These are phyloP conservation scores for Oryzias curvinotus DNA, from an alignment of 2,113 vertebrate species.

Conservation along the genomic window DNA sequence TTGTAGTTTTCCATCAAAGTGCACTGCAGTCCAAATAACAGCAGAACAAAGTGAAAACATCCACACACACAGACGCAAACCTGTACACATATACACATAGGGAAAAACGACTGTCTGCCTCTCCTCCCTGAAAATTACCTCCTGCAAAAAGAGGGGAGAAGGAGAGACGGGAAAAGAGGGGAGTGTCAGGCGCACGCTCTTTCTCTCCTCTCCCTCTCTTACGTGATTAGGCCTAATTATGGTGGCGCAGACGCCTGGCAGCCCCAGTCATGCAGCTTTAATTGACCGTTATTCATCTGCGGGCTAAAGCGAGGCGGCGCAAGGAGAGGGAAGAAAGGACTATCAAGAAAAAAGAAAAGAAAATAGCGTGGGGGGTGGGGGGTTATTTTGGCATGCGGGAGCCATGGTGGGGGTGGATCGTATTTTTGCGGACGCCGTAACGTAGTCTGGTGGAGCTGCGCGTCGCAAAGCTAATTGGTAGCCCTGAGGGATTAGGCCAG, in stretches of 20 bases:
- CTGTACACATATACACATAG: constrained; percentile 20
- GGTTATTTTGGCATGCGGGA: constrained; percentile 49
- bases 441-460: constrained; percentile 61
- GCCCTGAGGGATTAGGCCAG: constrained; percentile 90
- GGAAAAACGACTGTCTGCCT: constrained; percentile 76
- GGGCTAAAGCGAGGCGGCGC: constrained; percentile 74
- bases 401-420: constrained; percentile 46
- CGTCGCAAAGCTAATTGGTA: constrained; percentile 89
- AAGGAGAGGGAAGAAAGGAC: constrained; percentile 73
- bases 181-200: constrained; percentile 69
- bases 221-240: constrained; percentile 95
- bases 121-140: constrained; percentile 84
- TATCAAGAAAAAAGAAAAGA: constrained; percentile 60
- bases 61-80: constrained; percentile 18
- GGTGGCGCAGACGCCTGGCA: constrained; percentile 87
- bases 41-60: constrained; percentile 15
- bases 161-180: constrained; percentile 59
- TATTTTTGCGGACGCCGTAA: constrained; percentile 70
- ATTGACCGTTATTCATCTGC: constrained; percentile 92
- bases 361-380: constrained; percentile 43
- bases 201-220: constrained; percentile 50
- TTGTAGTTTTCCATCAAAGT: constrained; percentile 55
- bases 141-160: constrained; percentile 78
- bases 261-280: constrained; percentile 86
- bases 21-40: constrained; percentile 33